Percentiles rank a stretch among this genome's conserved stretches.
phyloP scores from a whole-genome alignment of 2,113 vertebrate genomes.

The Eleginops maclovinus region DNA sequence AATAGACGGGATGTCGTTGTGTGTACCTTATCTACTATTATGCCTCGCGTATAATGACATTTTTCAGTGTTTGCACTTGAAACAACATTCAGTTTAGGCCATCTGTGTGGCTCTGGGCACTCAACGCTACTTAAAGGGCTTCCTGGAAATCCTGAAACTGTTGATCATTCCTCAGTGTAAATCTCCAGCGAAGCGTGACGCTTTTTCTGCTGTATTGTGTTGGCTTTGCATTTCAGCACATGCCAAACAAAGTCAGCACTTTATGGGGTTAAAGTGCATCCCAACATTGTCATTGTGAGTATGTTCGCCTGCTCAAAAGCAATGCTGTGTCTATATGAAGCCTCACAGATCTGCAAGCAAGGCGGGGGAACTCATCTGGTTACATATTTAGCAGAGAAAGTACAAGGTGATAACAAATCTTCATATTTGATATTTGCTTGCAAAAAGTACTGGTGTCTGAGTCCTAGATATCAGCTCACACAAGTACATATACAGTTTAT shows the following conservation, averaged over 20 bases:
- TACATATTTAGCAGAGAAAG: background rate
- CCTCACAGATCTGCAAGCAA: background rate
- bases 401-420: background rate
- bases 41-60: background rate
- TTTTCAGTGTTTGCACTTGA: background rate
- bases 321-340: background rate
- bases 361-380: background rate
- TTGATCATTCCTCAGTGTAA: background rate
- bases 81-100: background rate
- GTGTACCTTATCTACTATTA: background rate
- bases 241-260: background rate
- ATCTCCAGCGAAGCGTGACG: background rate
- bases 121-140: background rate
- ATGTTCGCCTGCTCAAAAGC: background rate
- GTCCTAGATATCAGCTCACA: background rate
- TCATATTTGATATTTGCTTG: background rate
- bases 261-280: background rate
- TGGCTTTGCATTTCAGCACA: background rate
- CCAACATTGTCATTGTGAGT: background rate
- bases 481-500: background rate
- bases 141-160: conserved; percentile 37
- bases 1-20: background rate
- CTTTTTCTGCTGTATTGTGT: conserved; percentile 1
- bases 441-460: conserved; percentile 2
- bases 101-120: background rate